phyloP scores from a whole-genome alignment of 2,113 vertebrate genomes.

The Microtus montanus region DNA sequence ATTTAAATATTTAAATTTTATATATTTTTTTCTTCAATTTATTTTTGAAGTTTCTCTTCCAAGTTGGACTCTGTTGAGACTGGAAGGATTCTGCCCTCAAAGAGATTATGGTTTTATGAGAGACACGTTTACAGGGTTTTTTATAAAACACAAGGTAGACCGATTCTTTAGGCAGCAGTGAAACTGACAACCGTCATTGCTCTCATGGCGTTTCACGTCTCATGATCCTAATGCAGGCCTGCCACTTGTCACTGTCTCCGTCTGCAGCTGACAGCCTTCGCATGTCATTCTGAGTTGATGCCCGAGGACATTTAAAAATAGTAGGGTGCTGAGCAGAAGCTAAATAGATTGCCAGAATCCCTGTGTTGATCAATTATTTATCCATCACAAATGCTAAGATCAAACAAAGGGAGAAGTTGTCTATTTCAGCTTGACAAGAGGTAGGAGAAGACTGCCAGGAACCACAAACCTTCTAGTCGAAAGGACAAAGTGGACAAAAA shows the following conservation, averaged over 20 bases:
- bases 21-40: neutral
- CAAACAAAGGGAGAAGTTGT: conserved; percentile 81
- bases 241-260: conserved; percentile 74
- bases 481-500: conserved; percentile 78
- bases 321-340: conserved; percentile 83
- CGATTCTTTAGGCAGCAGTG: conserved; percentile 33
- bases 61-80: neutral
- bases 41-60: neutral
- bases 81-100: neutral
- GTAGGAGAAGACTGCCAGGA: conserved; percentile 68
- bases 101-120: neutral
- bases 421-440: conserved; percentile 78
- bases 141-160: conserved; percentile 49
- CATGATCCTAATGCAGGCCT: conserved; percentile 70
- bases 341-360: conserved; percentile 85
- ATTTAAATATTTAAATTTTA: neutral
- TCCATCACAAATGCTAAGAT: conserved; percentile 85
- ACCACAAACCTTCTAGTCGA: conserved; percentile 77
- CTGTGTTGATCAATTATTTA: conserved; percentile 86
- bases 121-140: neutral
- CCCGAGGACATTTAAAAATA: conserved; percentile 85
- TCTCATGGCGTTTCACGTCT: conserved; percentile 62
- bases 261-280: conserved; percentile 79
- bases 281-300: conserved; percentile 82
- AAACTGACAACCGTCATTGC: conserved; percentile 69